Conservation (phyloP, 2,113 vertebrate genomes). For the Nerophis ophidion region DNA sequence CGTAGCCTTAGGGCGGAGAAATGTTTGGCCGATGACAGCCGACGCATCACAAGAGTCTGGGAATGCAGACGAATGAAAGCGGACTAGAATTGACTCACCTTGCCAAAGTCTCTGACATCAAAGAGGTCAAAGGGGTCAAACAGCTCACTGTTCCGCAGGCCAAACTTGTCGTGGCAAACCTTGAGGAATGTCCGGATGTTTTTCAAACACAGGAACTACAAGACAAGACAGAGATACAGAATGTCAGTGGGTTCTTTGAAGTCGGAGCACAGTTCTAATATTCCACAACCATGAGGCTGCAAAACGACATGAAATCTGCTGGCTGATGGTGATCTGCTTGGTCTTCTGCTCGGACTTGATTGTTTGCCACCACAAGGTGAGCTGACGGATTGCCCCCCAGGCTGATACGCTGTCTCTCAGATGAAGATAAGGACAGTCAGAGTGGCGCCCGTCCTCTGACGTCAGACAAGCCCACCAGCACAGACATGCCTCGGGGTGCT, state of each 20-base stretch:
- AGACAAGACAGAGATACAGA: neutral
- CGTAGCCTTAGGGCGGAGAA: neutral
- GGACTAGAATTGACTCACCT: slow-evolving; percentile 75
- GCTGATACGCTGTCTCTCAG: slow-evolving; percentile 15
- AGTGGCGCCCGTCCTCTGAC: slow-evolving; percentile 12
- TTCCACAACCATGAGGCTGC: neutral
- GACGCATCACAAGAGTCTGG: neutral
- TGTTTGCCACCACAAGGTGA: slow-evolving; percentile 29
- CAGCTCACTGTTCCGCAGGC: slow-evolving; percentile 88
- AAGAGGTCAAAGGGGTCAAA: slow-evolving; percentile 98
- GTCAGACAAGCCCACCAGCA: slow-evolving; percentile 12
- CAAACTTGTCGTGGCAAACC: slow-evolving; percentile 94
- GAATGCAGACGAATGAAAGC: neutral
- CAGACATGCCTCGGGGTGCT: neutral
- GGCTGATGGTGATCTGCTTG: slow-evolving; percentile 36
- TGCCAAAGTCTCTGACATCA: slow-evolving; percentile 95
- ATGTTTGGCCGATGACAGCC: neutral
- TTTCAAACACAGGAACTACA: slow-evolving; percentile 93
- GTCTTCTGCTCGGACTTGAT: slow-evolving; percentile 21
- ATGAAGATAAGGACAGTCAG: slow-evolving; percentile 30
- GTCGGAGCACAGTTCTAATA: neutral
- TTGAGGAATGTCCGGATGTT: slow-evolving; percentile 96
- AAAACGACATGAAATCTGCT: slow-evolving; percentile 32
- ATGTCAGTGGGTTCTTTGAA: neutral
- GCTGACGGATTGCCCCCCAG: slow-evolving; percentile 10